Base-by-base conservation (phyloP, 2,113 vertebrate genomes). In the Thinocorus orbignyianus region DNA sequence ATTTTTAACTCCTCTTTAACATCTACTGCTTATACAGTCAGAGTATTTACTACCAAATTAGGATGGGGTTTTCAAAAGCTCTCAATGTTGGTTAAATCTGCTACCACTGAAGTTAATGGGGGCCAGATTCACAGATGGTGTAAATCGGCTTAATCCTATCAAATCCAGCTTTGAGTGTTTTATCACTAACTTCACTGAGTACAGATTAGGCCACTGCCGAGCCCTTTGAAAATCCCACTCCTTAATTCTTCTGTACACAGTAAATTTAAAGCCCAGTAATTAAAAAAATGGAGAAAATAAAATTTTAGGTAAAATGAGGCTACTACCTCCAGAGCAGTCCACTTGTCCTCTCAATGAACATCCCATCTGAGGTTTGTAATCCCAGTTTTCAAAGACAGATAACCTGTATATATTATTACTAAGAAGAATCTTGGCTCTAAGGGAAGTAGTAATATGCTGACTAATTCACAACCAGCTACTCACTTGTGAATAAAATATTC, bases 71-170 rank as follows among this genome's bases (percentile, higher is more conserved):
- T 93, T 91, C 57, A 85, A 91, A 93, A 92, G 83, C 86, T 79
- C 72, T 88, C 69, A 35, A 30, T 77, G 91, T 80, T 96, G 92
- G 81, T 76, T 94, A 92, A 96, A 93, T 89, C 93, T 88, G 82
- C 92, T 96, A 57, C 88, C 77, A 87, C 86, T 89, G 70, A 91
- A 96, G 93, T 97, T 97, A 96, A 96, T 91, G 83, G 92, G 80
- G 92, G 88, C 88, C 92, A 95, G 96, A 97, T 97, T 93, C 96
- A 95, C 96, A 96, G 92, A 96, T 95, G 96, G 96, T 94, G 93
- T 96, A 97, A 96, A 97, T 92, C 92, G 22, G 86, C 81, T 96
- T 96, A 96, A 95, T 95, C 88, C 70, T 76, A 94, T 94, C 93
- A 96, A 97, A 96, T 89, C 96, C 96, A 97, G 95, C 92, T 95